These are phyloP conservation scores for Brachionus angularis DNA, from an alignment of 1,140 invertebrate species.

Conservation along the genomic window DNA sequence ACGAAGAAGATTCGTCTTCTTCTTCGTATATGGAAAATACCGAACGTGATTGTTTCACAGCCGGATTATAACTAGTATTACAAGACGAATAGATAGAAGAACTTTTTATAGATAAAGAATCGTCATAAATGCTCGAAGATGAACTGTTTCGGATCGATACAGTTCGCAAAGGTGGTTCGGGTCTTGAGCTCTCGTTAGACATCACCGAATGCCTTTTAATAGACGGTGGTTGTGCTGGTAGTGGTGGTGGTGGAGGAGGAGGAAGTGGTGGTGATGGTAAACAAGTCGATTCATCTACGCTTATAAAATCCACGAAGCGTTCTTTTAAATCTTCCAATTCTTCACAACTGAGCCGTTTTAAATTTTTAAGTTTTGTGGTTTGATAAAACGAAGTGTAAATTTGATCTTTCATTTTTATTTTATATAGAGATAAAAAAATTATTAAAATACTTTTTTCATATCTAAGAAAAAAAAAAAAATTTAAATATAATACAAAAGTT, in stretches of 20 bases:
- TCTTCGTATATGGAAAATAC: conserved; percentile 32
- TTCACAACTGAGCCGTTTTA: conserved; percentile 33
- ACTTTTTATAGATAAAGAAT: conserved; percentile 12
- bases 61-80: background rate
- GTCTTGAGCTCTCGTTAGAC: too few relatives aligned
- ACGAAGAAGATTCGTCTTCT: background rate
- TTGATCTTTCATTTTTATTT: too few relatives aligned
- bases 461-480: too few relatives aligned
- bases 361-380: background rate
- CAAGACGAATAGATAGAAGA: background rate
- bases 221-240: background rate
- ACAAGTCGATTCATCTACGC: too few relatives aligned
- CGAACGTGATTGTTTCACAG: background rate
- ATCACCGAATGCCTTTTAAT: too few relatives aligned
- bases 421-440: too few relatives aligned
- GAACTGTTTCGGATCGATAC: conserved; percentile 25
- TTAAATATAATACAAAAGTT: too few relatives aligned
- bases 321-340: conserved; percentile 24
- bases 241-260: background rate
- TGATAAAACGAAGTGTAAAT: background rate
- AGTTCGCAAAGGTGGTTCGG: background rate
- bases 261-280: background rate
- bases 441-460: too few relatives aligned
- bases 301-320: conserved; percentile 12
- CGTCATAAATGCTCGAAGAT: too few relatives aligned